Base-by-base conservation (phyloP, 2,113 vertebrate species). In the Neogale vison region DNA sequence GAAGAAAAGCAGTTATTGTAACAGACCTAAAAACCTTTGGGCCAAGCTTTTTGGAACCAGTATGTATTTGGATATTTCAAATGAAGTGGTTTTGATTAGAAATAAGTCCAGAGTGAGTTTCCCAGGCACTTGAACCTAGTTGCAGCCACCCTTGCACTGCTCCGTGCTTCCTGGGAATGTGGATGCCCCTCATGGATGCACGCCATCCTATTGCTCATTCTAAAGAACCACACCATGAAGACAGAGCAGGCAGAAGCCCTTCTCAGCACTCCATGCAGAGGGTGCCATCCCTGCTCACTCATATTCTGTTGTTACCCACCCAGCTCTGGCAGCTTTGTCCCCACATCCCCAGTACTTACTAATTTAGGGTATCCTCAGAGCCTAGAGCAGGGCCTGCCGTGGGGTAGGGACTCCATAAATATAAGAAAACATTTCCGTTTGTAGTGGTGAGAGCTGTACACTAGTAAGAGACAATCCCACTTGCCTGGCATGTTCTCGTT, bases 11-110 rank as follows among this genome's bases (percentile, higher is more conserved):
- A 88, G 34, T 67, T 59, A 50, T 24, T 80, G 5, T 84, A 55
- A 84, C 45, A 97, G 93, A 65, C 65, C 20, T 94, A 88, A 87
- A 79, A 57, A 18, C 76, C 72, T 76, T 59, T 82, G 96, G 96
- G 26, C 93, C 94, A 85, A 31, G 45, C 81, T 71, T 74, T 74
- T 76, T 72, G 91, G 86, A 93, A 97, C 52, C 61, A 97, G 34
- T 47, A 24, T 96, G 59, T 92, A 24, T 95, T 26, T 85, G 88
- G 31, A 72, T 95, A 86, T 95, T 95, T 74, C 39, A 93, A 55
- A 74, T 14, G 11, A 77, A 92, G 59, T 81, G 55, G 57, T 76
- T 83, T 86, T 82, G 31, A 50, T 96, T 20, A 76, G 80, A 92
- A 88, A 29, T 77, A 39, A 71, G 52, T 65, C 89, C 50, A 90